Base-by-base conservation (phyloP, 2,113 vertebrate genomes). In the Ciconia stormi region DNA sequence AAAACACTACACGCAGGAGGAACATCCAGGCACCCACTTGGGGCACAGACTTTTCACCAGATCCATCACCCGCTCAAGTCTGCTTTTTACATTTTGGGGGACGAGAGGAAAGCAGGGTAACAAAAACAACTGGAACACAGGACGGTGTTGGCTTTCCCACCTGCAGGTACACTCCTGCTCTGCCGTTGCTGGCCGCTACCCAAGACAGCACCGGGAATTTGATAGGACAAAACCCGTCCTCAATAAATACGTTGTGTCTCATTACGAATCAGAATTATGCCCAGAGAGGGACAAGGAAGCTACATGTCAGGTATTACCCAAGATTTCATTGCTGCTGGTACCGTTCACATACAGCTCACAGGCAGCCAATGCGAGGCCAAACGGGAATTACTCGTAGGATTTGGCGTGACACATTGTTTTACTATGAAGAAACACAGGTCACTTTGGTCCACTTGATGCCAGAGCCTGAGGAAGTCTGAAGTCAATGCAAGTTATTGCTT, bases 91-190 rank as follows among this genome's bases (percentile, higher is more conserved):
- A 73, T 91, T 73, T 70, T n/a, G 34, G 17, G 16, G 11, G 89
- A 49, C 12, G 71, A 72, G 92, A 95, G 74, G 87, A 94, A 93
- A 88, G 76, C 52, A 82, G 67, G 65, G 65, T 63, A 95, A 89
- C 74, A 67, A 59, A 93, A 71, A 67, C 89, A 78, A 82, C 55
- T 73, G 55, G 32, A 72, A 88, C 42, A 29, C 32, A 67, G 82
- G 65, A 87, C 27, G 44, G 72, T 1, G 4, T 52, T 55, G 85
- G 63, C 52, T 84, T 76, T 90, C 36, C 67, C 50, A 65, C 56
- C 40, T 7, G 3, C 46, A 36, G 42, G n/a, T 8, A 56, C 5
- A 5, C 11, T 81, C 87, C 79, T 80, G 82, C 95, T 49, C 91
- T 82, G 84, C 58, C 40, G 10, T 63, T 80, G 79, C 92, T 95